These are phyloP conservation scores for Parochlus steinenii DNA, from an alignment of 2,888 invertebrate species.

Conservation along the genomic window DNA sequence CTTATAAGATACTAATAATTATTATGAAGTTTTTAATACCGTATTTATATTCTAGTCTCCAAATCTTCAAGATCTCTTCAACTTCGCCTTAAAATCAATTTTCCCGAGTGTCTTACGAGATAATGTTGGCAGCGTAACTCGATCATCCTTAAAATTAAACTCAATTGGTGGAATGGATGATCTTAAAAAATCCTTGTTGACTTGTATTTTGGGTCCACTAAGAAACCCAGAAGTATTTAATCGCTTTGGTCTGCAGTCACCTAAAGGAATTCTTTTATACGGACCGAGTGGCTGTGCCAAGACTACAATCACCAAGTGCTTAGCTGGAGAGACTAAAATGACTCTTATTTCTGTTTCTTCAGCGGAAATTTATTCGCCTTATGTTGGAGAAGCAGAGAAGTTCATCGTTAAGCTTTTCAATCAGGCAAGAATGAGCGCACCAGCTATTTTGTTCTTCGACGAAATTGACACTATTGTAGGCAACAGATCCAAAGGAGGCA, in stretches of 20 bases:
- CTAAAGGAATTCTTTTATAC: constrained; percentile 41
- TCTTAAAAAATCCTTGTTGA: constrained; percentile 34
- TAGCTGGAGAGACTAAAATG: constrained; percentile 35
- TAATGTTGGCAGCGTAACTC: constrained; percentile 29
- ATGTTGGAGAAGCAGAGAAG: constrained; percentile 45
- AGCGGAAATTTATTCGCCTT: constrained; percentile 46
- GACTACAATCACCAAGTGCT: constrained; percentile 40
- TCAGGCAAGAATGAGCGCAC: constrained; percentile 39
- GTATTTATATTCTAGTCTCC: constrained; percentile 12
- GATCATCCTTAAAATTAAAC: constrained; percentile 28
- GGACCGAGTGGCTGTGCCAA: constrained; percentile 53
- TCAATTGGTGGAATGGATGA: constrained; percentile 38
- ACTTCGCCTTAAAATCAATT: constrained; percentile 2
- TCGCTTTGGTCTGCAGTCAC: constrained; percentile 36
- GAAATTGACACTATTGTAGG: constrained; percentile 38
- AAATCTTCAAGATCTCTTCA: constrained; percentile 5
- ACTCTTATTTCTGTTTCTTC: constrained; percentile 40
- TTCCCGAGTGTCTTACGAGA: constrained; percentile 30
- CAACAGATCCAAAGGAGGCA: constrained; percentile 21
- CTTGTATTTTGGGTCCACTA: constrained; percentile 40
- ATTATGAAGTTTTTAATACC: neutral
- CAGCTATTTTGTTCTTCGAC: constrained; percentile 44
- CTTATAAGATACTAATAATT: neutral
- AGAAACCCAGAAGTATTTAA: constrained; percentile 35
- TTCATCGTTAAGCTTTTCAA: constrained; percentile 39